These are phyloP conservation scores for Lytechinus variegatus DNA, from an alignment of 35 echinoderm and acorn worm species.

Conservation along the genomic window DNA sequence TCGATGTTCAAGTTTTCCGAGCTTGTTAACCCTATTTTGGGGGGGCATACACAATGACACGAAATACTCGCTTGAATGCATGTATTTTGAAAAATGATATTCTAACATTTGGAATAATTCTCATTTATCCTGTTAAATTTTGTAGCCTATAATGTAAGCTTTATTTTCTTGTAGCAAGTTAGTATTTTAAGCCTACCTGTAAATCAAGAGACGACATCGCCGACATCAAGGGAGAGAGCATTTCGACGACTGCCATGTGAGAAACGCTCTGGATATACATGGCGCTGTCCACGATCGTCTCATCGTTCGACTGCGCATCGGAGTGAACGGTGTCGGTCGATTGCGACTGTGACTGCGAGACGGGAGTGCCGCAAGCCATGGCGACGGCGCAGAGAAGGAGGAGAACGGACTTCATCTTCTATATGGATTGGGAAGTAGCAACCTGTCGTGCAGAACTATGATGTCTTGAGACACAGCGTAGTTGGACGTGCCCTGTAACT, in stretches of 20 bases:
- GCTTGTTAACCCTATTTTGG: too few species aligned
- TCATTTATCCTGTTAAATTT: too few species aligned
- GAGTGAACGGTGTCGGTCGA: neutral
- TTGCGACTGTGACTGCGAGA: neutral
- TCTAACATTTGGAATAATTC: too few species aligned
- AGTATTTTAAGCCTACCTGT: neutral
- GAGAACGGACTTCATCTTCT: neutral
- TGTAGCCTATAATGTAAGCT: too few species aligned
- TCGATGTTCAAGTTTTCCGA: too few species aligned
- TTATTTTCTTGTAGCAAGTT: too few species aligned
- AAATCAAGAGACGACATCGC: neutral
- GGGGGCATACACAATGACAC: too few species aligned
- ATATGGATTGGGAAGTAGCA: neutral
- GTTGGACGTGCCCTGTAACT: neutral
- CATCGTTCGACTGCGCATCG: neutral
- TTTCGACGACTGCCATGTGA: neutral
- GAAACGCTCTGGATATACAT: neutral
- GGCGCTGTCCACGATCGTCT: neutral
- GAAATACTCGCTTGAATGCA: too few species aligned
- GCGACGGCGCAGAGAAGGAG: neutral
- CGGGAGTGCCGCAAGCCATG: neutral
- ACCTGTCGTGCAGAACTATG: neutral
- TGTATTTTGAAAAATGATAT: too few species aligned
- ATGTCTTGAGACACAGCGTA: too few species aligned
- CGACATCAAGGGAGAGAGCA: neutral